Conservation (phyloP, 2,888 invertebrate species). For the Venustoraphidia nigricollis region DNA sequence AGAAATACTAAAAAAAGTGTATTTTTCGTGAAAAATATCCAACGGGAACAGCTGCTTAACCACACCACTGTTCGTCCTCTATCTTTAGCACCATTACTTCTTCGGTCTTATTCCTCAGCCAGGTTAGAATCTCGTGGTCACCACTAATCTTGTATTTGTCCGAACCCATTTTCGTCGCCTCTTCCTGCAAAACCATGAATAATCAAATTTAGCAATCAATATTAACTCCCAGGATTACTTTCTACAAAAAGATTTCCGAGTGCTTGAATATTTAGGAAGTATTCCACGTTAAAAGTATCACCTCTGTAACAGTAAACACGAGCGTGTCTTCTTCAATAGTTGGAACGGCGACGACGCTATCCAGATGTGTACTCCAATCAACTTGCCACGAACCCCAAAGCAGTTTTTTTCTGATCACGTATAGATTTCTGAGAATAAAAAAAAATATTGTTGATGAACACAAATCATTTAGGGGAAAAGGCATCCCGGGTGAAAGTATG, state of each 20-base stretch:
- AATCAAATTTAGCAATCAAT: neutral
- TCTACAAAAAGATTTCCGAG: no score
- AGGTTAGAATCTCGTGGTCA: constrained; percentile 44
- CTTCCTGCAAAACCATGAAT: constrained; percentile 1
- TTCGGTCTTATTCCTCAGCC: constrained; percentile 61
- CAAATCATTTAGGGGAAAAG: no score
- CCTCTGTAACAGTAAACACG: constrained; percentile 59
- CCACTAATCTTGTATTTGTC: constrained; percentile 51
- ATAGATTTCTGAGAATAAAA: constrained; percentile 43
- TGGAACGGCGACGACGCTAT: constrained; percentile 55
- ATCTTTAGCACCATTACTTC: constrained; percentile 57
- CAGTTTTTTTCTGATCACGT: constrained; percentile 52
- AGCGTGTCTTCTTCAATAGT: constrained; percentile 41
- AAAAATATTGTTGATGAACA: no score
- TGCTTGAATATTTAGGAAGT: no score
- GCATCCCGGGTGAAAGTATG: no score
- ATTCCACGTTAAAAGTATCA: constrained; percentile 20
- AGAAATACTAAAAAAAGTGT: no score
- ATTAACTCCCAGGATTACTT: neutral
- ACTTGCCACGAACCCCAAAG: constrained; percentile 59
- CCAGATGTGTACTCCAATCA: constrained; percentile 58
- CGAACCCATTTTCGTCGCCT: constrained; percentile 26
- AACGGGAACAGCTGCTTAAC: neutral
- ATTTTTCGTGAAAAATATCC: no score
- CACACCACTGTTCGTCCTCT: constrained; percentile 49